Base-by-base conservation (phyloP, 2,113 vertebrate genomes). In the Sclerurus mexicanus region DNA sequence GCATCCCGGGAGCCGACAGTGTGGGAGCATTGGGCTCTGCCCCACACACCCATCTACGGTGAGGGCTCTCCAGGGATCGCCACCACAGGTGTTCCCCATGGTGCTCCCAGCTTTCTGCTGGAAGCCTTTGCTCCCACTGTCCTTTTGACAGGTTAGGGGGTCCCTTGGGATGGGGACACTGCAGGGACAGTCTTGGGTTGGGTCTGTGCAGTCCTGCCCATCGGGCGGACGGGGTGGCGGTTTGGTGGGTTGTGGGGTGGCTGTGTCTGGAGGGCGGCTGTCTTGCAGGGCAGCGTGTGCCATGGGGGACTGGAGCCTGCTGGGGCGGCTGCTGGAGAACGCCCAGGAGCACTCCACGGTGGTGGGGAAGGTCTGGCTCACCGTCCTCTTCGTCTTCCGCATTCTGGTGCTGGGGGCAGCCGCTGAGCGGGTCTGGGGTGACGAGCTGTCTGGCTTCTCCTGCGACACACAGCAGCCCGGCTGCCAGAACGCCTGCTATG, bases 381-480 rank as follows among this genome's bases (percentile, higher is more conserved):
- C 98, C 0, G 98, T 98, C 55, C 98, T 99, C 72, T 99, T 99
- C 83, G 97, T 99, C 95, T 99, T 99, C 97, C 98, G 98, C 69
- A 99, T 99, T 95, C 96, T 99, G 96, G 98, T 99, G 66, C 97
- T 99, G 93, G 98, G 99, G 28, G 55, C 98, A 0, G 99, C 99
- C 0, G 98, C 99, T 0, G 99, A 99, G 97, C 98, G 98, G 89
- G 99, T 99, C 49, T 99, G 99, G 99, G 99, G 98, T 0, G 99
- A 99, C 1, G 98, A 99, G 93, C 97, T 97, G 95, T 98, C 98
- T 2, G 98, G 98, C 64, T 99, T 99, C 96, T 99, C 98, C 35
- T 99, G 99, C 0, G 98, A 99, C 96, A 99, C 99, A 12, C 99
- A 99, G 95, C 99, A 99, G 97, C 99, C 99, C 0, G 99, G 99